These are phyloP conservation scores for Scortum barcoo DNA, from an alignment of 2,113 vertebrate species.

Conservation along the genomic window DNA sequence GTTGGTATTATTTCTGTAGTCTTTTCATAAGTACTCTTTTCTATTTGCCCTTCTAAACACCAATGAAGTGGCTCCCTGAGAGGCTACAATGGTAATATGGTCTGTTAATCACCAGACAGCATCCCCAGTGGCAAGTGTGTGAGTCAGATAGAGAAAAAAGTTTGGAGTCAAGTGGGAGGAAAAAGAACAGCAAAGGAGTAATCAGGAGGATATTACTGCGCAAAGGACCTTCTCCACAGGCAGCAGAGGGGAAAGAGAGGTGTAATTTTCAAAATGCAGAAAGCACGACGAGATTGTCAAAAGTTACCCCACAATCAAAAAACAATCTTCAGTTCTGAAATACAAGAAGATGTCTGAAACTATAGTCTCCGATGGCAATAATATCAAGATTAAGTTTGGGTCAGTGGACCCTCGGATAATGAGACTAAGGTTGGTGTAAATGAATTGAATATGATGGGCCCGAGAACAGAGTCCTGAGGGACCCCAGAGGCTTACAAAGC, in stretches of 20 bases:
- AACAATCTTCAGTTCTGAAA: neutral
- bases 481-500: slow-evolving; percentile 10
- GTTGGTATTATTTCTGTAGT: neutral
- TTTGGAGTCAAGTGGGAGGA: slow-evolving; percentile 53
- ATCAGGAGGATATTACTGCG: slow-evolving; percentile 41
- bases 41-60: slow-evolving; percentile 8
- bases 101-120: slow-evolving; percentile 60
- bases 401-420: neutral
- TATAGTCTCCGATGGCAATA: too few species aligned
- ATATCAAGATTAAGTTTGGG: neutral
- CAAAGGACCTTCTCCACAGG: slow-evolving; percentile 21
- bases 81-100: slow-evolving; percentile 38
- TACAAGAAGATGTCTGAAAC: neutral
- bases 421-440: neutral
- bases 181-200: slow-evolving; percentile 36
- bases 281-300: neutral
- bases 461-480: slow-evolving; percentile 28
- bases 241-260: slow-evolving; percentile 10
- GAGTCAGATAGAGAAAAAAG: slow-evolving; percentile 40
- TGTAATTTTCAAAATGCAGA: slow-evolving; percentile 6
- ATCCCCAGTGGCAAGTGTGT: slow-evolving; percentile 29
- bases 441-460: neutral
- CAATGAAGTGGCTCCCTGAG: slow-evolving; percentile 24
- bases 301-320: slow-evolving; percentile 15
- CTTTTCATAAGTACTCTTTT: slow-evolving; percentile 6